Conservation (phyloP, 2,888 invertebrate genomes). For the Coleophora flavipennella region DNA sequence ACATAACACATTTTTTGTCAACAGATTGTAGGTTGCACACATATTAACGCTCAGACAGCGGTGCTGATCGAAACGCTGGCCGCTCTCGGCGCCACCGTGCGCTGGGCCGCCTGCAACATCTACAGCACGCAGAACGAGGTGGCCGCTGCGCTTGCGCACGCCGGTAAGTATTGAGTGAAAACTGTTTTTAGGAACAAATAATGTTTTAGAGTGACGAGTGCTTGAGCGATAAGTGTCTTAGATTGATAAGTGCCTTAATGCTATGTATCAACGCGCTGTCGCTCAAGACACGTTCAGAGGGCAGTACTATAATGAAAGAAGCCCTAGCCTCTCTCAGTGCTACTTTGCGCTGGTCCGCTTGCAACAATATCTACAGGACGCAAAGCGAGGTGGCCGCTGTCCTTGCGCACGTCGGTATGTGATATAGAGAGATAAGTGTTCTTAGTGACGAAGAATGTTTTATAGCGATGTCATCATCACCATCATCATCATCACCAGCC, state of each 20-base stretch:
- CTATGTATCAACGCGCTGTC: too few relatives aligned
- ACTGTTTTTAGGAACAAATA: too few relatives aligned
- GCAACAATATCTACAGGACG: constrained; percentile 95
- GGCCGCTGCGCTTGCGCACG: constrained; percentile 94
- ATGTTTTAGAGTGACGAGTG: too few relatives aligned
- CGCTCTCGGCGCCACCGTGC: constrained; percentile 90
- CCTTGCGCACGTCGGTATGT: constrained; percentile 82
- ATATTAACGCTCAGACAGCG: constrained; percentile 98
- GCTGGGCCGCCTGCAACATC: constrained; percentile 98
- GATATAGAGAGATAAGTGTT: too few relatives aligned
- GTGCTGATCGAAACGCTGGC: constrained; percentile 92
- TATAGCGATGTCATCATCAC: too few relatives aligned
- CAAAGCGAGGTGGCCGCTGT: constrained; percentile 99
- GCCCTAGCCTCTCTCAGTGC: constrained; percentile 91
- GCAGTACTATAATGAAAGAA: constrained; percentile 95
- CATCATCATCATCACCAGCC: too few relatives aligned
- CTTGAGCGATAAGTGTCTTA: too few relatives aligned
- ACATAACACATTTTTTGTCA: too few relatives aligned
- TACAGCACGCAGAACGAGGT: constrained; percentile 99
- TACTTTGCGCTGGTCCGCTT: constrained; percentile 95
- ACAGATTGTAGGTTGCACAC: constrained; percentile 94
- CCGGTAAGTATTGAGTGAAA: constrained; percentile 49
- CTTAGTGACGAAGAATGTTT: too few relatives aligned
- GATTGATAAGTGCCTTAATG: too few relatives aligned
- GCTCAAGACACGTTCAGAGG: constrained; percentile 98